Evolutionary conservation across 1,140 invertebrate species (phyloP).

Genomic region (Ephestia elutella): DNA sequence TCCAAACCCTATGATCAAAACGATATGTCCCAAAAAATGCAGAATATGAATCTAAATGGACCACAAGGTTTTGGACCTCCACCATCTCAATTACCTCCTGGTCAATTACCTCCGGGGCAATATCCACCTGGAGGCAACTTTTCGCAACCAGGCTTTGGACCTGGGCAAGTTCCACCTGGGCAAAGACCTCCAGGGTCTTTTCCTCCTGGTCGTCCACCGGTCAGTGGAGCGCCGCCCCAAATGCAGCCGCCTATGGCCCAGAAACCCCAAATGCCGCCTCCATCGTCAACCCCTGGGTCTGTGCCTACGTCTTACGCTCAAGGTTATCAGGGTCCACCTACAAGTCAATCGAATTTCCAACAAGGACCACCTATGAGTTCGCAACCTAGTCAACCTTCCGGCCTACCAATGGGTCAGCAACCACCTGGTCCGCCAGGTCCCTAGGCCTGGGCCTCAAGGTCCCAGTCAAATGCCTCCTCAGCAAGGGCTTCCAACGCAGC

Average conservation of each 20-base stretch:
- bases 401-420: constrained; percentile 34
- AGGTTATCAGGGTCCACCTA: constrained; percentile 32
- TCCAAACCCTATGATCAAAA: constrained; percentile 36
- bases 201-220: constrained; percentile 34
- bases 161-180: constrained; percentile 39
- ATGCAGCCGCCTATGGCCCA: constrained; percentile 39
- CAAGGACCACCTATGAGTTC: constrained; percentile 14
- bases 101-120: constrained; percentile 52
- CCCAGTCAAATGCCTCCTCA: constrained; percentile 27
- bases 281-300: constrained; percentile 33
- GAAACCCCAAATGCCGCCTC: constrained; percentile 29
- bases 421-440: constrained; percentile 18
- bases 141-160: constrained; percentile 39
- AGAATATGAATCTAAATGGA: constrained; percentile 60
- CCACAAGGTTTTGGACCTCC: constrained; percentile 38
- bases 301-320: constrained; percentile 24
- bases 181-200: constrained; percentile 41
- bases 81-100: constrained; percentile 52
- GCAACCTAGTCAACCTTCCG: constrained; percentile 15
- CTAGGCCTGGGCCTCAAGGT: constrained; percentile 23
- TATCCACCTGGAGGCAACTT: constrained; percentile 22
- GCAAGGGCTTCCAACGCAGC: constrained; percentile 24
- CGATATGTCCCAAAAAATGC: constrained; percentile 67
- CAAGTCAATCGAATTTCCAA: constrained; percentile 22
- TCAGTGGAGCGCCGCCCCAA: constrained; percentile 32